phyloP scores from a whole-genome alignment of 2,797 vertebrate species.

The Sphenodon punctatus region DNA sequence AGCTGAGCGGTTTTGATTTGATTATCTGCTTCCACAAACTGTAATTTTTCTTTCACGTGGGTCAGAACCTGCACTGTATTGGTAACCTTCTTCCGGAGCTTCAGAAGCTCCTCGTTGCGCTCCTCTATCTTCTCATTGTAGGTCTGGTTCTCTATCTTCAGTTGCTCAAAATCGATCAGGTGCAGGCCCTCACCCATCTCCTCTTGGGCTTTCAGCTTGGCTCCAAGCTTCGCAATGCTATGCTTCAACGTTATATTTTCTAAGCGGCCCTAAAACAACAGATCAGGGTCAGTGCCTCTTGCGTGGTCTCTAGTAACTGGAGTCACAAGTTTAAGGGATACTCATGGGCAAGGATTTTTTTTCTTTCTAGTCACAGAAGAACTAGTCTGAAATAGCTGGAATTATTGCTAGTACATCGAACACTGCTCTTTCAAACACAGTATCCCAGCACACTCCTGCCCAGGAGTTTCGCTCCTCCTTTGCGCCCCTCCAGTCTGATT shows the following conservation, averaged over 20 bases:
- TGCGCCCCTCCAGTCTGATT: no score
- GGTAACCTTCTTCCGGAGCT: constrained; percentile 73
- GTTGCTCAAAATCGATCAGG: constrained; percentile 73
- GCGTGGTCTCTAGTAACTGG: no score
- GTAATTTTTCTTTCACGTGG: constrained; percentile 82
- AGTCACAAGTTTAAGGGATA: no score
- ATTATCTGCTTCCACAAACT: constrained; percentile 73
- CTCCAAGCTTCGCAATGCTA: constrained; percentile 66
- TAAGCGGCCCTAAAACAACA: constrained; percentile 42
- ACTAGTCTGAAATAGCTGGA: no score
- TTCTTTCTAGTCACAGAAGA: no score
- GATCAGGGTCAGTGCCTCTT: no score
- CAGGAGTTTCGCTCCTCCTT: no score
- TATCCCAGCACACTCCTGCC: no score
- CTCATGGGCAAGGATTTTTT: no score
- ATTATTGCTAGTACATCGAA: no score
- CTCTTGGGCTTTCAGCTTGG: constrained; percentile 52
- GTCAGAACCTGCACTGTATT: constrained; percentile 71
- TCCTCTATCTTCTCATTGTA: constrained; percentile 71
- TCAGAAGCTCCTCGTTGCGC: constrained; percentile 72
- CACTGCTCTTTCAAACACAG: no score
- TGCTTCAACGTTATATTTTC: constrained; percentile 78
- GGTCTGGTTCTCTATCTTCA: constrained; percentile 79
- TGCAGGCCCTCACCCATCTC: constrained; percentile 56
- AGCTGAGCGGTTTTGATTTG: constrained; percentile 64